These are phyloP conservation scores for Bolinopsis microptera DNA, from an alignment of 37 sponge, comb jelly and placozoan genomes.

Conservation along the genomic window DNA sequence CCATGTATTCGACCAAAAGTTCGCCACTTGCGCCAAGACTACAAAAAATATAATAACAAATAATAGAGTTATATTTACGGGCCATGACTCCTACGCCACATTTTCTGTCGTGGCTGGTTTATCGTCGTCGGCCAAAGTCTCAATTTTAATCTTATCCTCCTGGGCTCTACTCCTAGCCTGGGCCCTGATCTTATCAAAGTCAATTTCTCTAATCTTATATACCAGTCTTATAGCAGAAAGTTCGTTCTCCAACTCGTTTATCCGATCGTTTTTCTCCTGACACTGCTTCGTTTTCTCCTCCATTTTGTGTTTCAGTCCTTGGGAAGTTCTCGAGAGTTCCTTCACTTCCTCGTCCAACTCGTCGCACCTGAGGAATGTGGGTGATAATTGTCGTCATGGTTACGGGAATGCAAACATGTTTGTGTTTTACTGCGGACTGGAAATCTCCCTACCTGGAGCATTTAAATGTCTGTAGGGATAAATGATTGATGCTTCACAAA, in stretches of 20 bases:
- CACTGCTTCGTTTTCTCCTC: conserved; percentile 64
- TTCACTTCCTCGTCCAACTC: conserved; percentile 66
- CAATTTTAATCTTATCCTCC: not conserved
- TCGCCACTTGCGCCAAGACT: too few species aligned
- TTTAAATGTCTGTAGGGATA: not conserved
- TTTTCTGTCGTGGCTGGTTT: not conserved
- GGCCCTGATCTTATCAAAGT: conserved; percentile 3
- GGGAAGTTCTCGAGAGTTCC: conserved; percentile 35
- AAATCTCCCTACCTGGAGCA: not conserved
- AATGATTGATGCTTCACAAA: not conserved
- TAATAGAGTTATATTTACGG: not conserved
- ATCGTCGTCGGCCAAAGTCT: not conserved
- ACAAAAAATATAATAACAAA: not conserved
- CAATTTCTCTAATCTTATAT: conserved; percentile 50
- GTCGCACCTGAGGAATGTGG: conserved; percentile 2
- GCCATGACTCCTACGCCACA: not conserved
- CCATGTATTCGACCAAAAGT: not conserved
- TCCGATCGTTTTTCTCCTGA: conserved; percentile 33
- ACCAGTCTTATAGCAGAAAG: conserved; percentile 57
- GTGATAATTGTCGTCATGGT: not conserved
- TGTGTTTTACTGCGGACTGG: not conserved
- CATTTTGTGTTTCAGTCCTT: conserved; percentile 51
- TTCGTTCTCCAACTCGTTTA: conserved; percentile 62
- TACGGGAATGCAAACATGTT: not conserved
- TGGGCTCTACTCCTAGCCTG: not conserved